Base-by-base conservation (phyloP, 2,113 vertebrate genomes). In the Hippoglossus stenolepis region DNA sequence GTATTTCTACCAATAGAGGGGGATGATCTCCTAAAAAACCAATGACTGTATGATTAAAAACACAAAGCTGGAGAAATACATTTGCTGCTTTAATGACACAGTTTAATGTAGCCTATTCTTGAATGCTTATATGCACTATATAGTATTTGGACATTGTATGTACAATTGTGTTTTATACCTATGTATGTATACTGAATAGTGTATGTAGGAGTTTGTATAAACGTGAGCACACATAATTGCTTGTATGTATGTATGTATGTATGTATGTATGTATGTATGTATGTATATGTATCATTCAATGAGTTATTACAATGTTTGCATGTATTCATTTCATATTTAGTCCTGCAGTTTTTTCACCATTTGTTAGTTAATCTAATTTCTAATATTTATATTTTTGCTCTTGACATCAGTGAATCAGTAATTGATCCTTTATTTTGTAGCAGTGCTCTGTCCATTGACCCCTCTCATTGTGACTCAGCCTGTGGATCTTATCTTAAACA, bases 1-100 rank as follows among this genome's bases (percentile, higher is more conserved):
- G 20, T 70, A 26, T 58, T 21, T 78, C 65, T 45, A 20, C 57
- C 57, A 64, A 17, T 14, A 63, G 70, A 66, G 28, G 73, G 31
- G n/a, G 53, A 3, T 56, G 11, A 20, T 54, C 17, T 20, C 20
- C 51, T n/a, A 54, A 54, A 54, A 54, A 54, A 9, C 6, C 47
- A 17, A 3, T 18, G 18, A 18, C 6, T 51, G 14, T 10, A 38
- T 38, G 40, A 43, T 43, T 43, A 43, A 13, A 43, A 43, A 43
- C 40, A 0, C 35, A 38, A 2, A 15, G 17, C 45, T 47, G 45
- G 45, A 47, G 45, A 47, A 47, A 47, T 15, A 17, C 45, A 47
- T 47, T 15, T 13, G 45, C 14, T 49, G 17, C 45, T 20, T 26
- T 28, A 54, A 2, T 38, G 18, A 60, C n/a, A 31, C 5, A 49